Base-by-base conservation (phyloP, 2,888 invertebrate species). In the Hylaea fasciaria region DNA sequence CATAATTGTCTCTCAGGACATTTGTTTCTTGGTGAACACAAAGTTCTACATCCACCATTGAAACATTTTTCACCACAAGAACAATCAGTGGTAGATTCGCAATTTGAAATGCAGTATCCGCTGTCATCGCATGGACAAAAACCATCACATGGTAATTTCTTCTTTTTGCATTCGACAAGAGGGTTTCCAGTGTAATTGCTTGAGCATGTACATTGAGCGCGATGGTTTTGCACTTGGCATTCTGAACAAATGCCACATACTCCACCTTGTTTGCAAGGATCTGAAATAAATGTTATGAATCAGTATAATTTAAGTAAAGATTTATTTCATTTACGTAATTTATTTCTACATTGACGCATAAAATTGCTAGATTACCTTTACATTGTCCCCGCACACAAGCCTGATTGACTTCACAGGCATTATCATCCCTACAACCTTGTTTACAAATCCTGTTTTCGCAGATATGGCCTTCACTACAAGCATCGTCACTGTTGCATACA, bases 401-500 rank as follows among this genome's bases (percentile, higher is more conserved):
- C 83, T 97, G 94, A 62, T 95, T 93, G 63, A 89, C 93, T 9
- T 94, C 93, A 80, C 98, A 98, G 12, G 95, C 94, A 45, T 95
- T 94, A 80, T 98, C 97, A 77, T 95, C 96, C 62, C 97, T 94
- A 79, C 98, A 98, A 46, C 98, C 98, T 74, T 95, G 94, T 78
- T 96, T 95, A 81, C 98, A 98, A 66, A 97, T 93, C 73, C 97
- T 94, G 74, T 96, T 96, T 82, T 96, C 96, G 77, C 98, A 98
- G 73, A 98, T 97, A 85, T 97, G 96, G 69, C 96, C 95, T 12
- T 94, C 92, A 16, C 94, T 94, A 77, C 98, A 98, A 62, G 96
- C 95, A 12, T 95, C 94, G 81, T 98, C 97, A 53, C 95, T 96
- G 79, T 97, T 98, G 79, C 98, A 98, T 32, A 98, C 95, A 1